Base-by-base conservation (phyloP, 2,113 vertebrate species). In the Phylloscopus whistleri region DNA sequence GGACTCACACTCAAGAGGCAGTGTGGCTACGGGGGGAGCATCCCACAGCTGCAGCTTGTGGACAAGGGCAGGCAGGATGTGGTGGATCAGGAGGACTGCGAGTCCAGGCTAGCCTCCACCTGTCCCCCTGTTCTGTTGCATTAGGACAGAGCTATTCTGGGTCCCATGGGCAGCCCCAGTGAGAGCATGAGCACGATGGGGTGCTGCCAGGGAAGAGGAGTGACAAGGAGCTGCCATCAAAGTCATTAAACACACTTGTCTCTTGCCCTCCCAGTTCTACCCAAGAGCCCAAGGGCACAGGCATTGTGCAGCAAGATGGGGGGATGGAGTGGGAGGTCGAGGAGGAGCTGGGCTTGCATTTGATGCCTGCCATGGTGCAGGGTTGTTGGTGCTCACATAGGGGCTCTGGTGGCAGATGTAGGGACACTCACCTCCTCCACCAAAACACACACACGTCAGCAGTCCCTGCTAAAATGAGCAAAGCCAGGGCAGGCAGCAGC, bases 171-270 rank as follows among this genome's bases (percentile, higher is more conserved):
- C 88, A 62, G 31, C 35, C 39, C 46, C 6, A 21, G 12, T 39
- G 27, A 52, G 28, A 62, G 44, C 2, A 0, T 2, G 6, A 78
- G 23, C 78, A 46, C 0, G 0, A 48, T 4, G 7, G 11, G 11
- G 3, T 28, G 16, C 67, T 73, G n/a, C 33, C 1, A 3, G 18
- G 16, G 9, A 41, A 39, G 41, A 2, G 1, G 28, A 51, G 35
- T 48, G 37, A 76, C 2, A 24, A 76, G 31, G 43, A 63, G 33
- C 74, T 91, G 77, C 43, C 31, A 26, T 69, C 48, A 49, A 27
- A 37, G 63, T 23, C n/a, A 62, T 41, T n/a, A 56, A 79, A 64
- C 26, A 75, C n/a, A 44, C 9, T 31, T 2, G 1, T 33, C 62
- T 58, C 70, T 83, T 68, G 24, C 27, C 10, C 10, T 67, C 28